Base-by-base conservation (phyloP, 2,113 vertebrate species). In the Brienomyrus brachyistius region DNA sequence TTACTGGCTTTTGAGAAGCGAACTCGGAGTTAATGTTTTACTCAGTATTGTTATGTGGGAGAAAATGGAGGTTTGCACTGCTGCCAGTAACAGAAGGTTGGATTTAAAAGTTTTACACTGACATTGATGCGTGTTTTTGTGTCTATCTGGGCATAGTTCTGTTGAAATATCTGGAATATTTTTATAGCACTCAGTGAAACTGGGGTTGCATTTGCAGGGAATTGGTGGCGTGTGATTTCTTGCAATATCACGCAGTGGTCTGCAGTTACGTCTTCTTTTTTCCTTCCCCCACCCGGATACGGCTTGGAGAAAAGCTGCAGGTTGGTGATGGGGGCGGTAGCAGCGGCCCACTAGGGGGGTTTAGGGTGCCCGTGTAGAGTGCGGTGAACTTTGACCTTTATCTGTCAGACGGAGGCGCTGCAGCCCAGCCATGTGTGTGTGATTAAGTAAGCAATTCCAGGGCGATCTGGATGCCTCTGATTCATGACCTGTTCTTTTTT, bases 11-110 rank as follows among this genome's bases (percentile, higher is more conserved):
- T 80, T 62, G 83, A 90, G 87, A 88, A 21, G 23, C n/a, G 40
- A 45, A 74, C 54, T 23, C 4, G 17, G 6, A 83, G 92, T 92
- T 91, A 91, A 93, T 91, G 66, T 90, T 91, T 91, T 89, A 92
- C 62, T 84, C 90, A 90, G 86, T 86, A 90, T 83, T 88, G 5
- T 84, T 31, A 4, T 11, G 15, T 66, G 43, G 27, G 50, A 90
- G 82, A 90, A 91, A 90, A 92, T 92, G 89, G 89, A 92, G 91
- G 90, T 17, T 45, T 15, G 11, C 10, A 31, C 21, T 48, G 40
- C 82, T 84, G 45, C 5, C 15, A 5, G n/a, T 66, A n/a, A n/a
- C 3, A 31, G 62, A 31, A 27, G 35, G 74, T 15, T 19, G 35
- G 74, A 15, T 43, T 80, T 80, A 7, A 70, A 70, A 80, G 74